Evolutionary conservation across 2,888 invertebrate species (phyloP).

Genomic region (Coremacera marginata): DNA sequence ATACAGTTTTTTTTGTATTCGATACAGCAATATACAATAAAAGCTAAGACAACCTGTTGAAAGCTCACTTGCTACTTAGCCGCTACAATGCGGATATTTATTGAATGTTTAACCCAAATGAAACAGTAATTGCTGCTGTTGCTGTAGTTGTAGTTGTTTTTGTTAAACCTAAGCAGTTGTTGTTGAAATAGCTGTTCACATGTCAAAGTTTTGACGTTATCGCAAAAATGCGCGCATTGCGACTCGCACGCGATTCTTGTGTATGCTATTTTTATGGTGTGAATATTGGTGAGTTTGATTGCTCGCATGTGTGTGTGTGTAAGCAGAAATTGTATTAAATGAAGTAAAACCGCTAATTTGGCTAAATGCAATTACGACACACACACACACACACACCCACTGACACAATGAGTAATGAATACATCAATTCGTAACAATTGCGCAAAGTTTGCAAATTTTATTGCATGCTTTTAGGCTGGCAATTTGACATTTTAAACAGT

Average conservation of each 20-base stretch:
- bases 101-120: not conserved
- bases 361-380: slow-evolving; percentile 12
- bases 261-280: no score
- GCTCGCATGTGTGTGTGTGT: no score
- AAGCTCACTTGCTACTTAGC: not conserved
- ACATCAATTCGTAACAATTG: slow-evolving; percentile 8
- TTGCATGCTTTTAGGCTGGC: slow-evolving; percentile 31
- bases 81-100: not conserved
- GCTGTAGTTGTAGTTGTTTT: not conserved
- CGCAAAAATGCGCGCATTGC: slow-evolving; percentile 32
- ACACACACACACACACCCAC: slow-evolving; percentile 6
- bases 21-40: not conserved
- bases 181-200: slow-evolving; percentile 7
- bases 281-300: not conserved
- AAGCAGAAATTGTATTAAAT: not conserved
- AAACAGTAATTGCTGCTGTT: not conserved
- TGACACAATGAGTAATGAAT: not conserved
- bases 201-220: slow-evolving; percentile 33
- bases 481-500: slow-evolving; percentile 27
- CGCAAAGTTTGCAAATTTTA: not conserved
- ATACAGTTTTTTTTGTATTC: not conserved
- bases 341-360: slow-evolving; percentile 32
- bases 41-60: slow-evolving; percentile 9
- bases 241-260: slow-evolving; percentile 30
- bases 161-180: not conserved